Conservation (phyloP, 1,140 invertebrate genomes). For the Drosophila varians region DNA sequence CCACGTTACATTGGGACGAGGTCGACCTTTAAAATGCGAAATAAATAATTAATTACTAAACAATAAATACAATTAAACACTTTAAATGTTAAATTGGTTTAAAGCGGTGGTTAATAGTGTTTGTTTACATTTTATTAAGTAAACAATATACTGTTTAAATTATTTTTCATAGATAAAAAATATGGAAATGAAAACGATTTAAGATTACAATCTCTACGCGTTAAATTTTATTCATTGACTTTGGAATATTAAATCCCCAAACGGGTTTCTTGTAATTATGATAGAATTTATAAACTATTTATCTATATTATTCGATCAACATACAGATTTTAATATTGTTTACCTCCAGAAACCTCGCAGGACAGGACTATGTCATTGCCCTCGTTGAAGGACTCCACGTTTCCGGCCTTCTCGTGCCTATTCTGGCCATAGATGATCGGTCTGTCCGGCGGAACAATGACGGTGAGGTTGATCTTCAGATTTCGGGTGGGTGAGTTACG, state of each 20-base stretch:
- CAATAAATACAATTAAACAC: neutral
- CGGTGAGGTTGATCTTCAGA: conserved; percentile 92
- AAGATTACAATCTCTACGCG: neutral
- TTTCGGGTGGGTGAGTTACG: conserved; percentile 93
- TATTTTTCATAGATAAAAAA: neutral
- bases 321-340: conserved; percentile 64
- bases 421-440: conserved; percentile 94
- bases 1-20: conserved; percentile 92
- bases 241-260: neutral
- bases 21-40: conserved; percentile 86
- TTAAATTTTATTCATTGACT: neutral
- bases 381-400: conserved; percentile 94
- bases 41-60: neutral
- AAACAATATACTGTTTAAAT: too few relatives aligned
- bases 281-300: neutral
- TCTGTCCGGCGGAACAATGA: conserved; percentile 93
- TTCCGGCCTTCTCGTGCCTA: conserved; percentile 90
- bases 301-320: neutral
- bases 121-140: too few relatives aligned
- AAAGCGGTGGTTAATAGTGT: neutral
- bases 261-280: neutral
- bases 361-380: conserved; percentile 91
- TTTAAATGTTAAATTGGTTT: neutral
- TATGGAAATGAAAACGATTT: neutral
- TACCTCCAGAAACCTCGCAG: conserved; percentile 95